These are phyloP conservation scores for Machimus rusticus DNA, from an alignment of 2,888 invertebrate species.

Conservation along the genomic window DNA sequence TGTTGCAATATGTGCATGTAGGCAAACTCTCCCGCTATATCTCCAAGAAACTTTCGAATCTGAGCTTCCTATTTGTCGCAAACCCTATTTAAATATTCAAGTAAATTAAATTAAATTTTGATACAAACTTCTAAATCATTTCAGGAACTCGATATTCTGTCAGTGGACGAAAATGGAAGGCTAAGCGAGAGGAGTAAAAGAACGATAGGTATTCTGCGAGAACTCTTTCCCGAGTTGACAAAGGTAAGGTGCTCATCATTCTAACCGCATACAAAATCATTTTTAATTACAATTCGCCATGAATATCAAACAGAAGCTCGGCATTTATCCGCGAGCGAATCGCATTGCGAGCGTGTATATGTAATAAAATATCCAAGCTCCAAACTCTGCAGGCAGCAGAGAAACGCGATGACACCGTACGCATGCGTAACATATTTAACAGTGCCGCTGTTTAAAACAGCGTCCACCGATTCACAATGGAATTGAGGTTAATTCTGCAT, in stretches of 20 bases:
- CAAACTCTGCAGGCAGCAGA: neutral
- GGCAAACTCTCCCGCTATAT: neutral
- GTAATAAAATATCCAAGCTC: neutral
- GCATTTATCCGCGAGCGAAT: neutral
- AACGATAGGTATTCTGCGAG: conserved; percentile 78
- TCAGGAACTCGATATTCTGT: conserved; percentile 74
- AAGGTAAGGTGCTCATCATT: conserved; percentile 67
- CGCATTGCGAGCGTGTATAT: neutral
- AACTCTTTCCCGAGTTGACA: conserved; percentile 76
- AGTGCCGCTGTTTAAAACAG: neutral
- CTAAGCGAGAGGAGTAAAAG: conserved; percentile 76
- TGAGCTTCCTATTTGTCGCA: neutral
- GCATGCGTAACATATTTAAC: conserved; percentile 1
- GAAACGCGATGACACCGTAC: conserved; percentile 10
- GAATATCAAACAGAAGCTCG: conserved; percentile 26
- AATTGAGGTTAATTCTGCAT: conserved; percentile 9
- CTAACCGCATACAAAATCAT: neutral
- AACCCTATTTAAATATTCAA: neutral
- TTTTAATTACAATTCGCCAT: conserved; percentile 2
- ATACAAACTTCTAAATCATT: neutral
- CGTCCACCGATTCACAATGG: neutral
- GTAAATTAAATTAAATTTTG: neutral
- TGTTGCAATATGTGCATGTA: too few relatives aligned
- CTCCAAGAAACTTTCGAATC: neutral
- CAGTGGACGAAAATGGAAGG: conserved; percentile 72